These are phyloP conservation scores for Neolamprologus falcicula DNA, from an alignment of 2,113 vertebrate genomes.

Conservation along the genomic window DNA sequence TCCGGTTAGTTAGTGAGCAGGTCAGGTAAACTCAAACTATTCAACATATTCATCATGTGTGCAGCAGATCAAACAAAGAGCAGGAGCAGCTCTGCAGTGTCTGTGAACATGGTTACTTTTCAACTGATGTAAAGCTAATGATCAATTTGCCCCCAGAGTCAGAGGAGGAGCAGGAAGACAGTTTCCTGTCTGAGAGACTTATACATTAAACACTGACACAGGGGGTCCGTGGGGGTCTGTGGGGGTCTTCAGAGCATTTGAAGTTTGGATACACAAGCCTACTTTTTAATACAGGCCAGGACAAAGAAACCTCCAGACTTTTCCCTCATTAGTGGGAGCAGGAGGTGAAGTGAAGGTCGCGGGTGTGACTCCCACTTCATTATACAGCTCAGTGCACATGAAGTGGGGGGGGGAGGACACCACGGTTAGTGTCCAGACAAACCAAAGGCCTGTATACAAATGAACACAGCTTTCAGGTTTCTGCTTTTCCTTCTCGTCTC, in stretches of 20 bases:
- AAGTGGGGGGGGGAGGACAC: neutral
- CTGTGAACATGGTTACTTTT: neutral
- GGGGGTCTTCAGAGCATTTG: neutral
- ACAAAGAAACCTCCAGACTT: neutral
- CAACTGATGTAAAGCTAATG: neutral
- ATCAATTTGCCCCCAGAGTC: neutral
- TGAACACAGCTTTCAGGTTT: neutral
- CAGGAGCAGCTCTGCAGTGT: neutral
- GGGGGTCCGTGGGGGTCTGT: fast-evolving
- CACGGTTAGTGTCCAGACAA: neutral
- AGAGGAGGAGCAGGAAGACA: neutral
- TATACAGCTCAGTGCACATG: neutral
- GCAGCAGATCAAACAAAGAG: neutral
- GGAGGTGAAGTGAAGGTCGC: neutral
- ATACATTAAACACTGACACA: neutral
- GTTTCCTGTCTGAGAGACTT: neutral
- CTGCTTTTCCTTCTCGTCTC: neutral
- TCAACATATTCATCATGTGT: neutral
- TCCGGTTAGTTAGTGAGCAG: neutral
- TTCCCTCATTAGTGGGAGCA: neutral
- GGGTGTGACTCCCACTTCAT: neutral
- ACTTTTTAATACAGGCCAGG: neutral
- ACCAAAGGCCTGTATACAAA: neutral
- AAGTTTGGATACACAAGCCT: neutral
- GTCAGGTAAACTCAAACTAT: neutral